These are phyloP conservation scores for Aleiodes testaceus DNA, from an alignment of 2,888 invertebrate species.

Conservation along the genomic window DNA sequence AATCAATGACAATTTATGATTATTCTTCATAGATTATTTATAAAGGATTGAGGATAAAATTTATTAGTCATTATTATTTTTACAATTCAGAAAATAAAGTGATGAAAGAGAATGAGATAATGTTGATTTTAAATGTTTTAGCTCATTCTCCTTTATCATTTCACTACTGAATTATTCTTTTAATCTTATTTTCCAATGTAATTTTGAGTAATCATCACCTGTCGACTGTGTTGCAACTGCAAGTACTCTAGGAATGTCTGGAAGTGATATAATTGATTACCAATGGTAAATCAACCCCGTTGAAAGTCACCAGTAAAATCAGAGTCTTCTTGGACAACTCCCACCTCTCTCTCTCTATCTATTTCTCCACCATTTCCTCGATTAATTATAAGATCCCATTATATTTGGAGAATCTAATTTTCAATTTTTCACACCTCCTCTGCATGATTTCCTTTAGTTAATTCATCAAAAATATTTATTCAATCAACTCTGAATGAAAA, in stretches of 20 bases:
- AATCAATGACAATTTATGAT: neutral
- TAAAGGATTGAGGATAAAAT: slow-evolving; percentile 10
- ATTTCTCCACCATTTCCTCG: neutral
- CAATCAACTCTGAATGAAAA: neutral
- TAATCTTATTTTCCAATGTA: slow-evolving; percentile 43
- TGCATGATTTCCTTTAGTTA: slow-evolving; percentile 23
- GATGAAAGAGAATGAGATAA: no score
- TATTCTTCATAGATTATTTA: neutral
- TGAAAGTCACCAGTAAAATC: slow-evolving; percentile 31
- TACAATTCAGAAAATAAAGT: no score
- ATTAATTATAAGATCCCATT: neutral
- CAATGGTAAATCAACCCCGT: slow-evolving; percentile 19
- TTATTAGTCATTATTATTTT: neutral
- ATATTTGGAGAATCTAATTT: slow-evolving; percentile 6
- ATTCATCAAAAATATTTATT: slow-evolving; percentile 1
- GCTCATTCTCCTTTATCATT: slow-evolving; percentile 15
- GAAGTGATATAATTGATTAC: slow-evolving; percentile 35
- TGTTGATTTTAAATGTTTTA: no score
- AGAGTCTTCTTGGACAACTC: slow-evolving; percentile 30
- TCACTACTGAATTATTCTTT: slow-evolving; percentile 29
- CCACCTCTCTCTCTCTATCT: slow-evolving; percentile 28
- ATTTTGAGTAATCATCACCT: slow-evolving; percentile 53
- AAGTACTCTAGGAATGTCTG: slow-evolving; percentile 49
- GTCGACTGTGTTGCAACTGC: slow-evolving; percentile 51
- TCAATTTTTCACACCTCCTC: neutral